Evolutionary conservation across 2,888 invertebrate genomes (phyloP).

Genomic region (Leucozona laternaria): DNA sequence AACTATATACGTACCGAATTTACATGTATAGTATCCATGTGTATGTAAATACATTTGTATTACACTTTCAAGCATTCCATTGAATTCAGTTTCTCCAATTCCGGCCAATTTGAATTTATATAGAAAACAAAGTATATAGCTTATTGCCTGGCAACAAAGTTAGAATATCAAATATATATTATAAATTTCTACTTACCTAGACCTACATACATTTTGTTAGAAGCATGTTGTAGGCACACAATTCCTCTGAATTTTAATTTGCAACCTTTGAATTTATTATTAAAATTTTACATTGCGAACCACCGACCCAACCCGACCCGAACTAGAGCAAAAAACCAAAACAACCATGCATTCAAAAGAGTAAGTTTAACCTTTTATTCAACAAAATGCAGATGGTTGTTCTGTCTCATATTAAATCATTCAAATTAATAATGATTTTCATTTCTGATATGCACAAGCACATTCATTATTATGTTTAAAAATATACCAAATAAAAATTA

Average conservation of each 20-base stretch:
- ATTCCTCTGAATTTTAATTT: neutral
- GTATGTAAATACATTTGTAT: too few relatives aligned
- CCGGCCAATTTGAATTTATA: too few relatives aligned
- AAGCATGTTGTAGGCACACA: too few relatives aligned
- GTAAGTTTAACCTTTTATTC: neutral
- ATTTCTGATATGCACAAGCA: neutral
- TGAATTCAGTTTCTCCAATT: too few relatives aligned
- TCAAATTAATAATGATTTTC: neutral
- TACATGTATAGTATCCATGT: too few relatives aligned
- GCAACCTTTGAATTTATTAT: neutral
- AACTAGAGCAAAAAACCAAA: too few relatives aligned
- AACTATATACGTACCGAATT: too few relatives aligned
- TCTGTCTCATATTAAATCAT: neutral
- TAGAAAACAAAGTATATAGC: too few relatives aligned
- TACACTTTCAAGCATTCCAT: too few relatives aligned
- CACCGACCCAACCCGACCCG: neutral
- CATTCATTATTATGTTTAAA: neutral
- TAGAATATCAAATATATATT: too few relatives aligned
- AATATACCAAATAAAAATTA: neutral
- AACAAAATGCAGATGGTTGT: neutral
- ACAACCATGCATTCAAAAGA: neutral
- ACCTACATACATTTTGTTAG: neutral
- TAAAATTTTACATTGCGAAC: neutral
- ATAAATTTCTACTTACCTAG: too few relatives aligned
- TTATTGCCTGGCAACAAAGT: too few relatives aligned